Evolutionary conservation across 2,888 invertebrate species (phyloP), one percentile per base, ranked within the genome.

Genomic region (Eupithecia pulchellata): DNA sequence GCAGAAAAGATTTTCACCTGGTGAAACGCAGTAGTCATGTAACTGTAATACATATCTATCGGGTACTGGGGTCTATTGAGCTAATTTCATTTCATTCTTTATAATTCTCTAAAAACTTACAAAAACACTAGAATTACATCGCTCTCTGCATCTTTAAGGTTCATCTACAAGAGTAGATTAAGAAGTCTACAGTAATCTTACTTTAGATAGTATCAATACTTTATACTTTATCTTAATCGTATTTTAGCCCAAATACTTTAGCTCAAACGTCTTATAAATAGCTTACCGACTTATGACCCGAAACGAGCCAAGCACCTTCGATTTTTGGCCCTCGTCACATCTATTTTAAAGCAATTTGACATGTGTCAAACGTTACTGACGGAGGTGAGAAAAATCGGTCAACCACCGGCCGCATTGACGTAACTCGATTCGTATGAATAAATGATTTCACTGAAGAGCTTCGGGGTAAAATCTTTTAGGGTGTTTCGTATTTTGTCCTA

Each of bases 271-370:
- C 64, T 74, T 72, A 61, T 67, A 74, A 76, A 74, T 75, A 72
- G 66, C 72, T 73, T 60, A 74, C 39, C 9, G 66, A 65, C 64
- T 68, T 68, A 36, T 73, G 66, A 72, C 63, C 73, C 68, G 34
- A 66, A 72, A 75, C 75, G 69, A 74, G 67, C 67, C 75, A 68
- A 74, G 67, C 67, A 60, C 64, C 66, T 52, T 63, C 68, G 71
- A 76, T 75, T 74, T 74, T 72, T 63, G 73, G 69, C 75, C 78
- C 75, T 75, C 74, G 75, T 78, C 78, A 78, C 73, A 69, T 74
- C 74, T 72, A 75, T 75, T 78, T 77, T 78, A 78, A 78, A 78
- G 68, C 77, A 75, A 75, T 77, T 78, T 78, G 78, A 75, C 78
- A 78, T 77, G 71, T 78, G 77, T 76, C 78, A 78, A 76, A 75